Conservation (phyloP, 1,140 invertebrate species). For the Coboldia fuscipes region DNA sequence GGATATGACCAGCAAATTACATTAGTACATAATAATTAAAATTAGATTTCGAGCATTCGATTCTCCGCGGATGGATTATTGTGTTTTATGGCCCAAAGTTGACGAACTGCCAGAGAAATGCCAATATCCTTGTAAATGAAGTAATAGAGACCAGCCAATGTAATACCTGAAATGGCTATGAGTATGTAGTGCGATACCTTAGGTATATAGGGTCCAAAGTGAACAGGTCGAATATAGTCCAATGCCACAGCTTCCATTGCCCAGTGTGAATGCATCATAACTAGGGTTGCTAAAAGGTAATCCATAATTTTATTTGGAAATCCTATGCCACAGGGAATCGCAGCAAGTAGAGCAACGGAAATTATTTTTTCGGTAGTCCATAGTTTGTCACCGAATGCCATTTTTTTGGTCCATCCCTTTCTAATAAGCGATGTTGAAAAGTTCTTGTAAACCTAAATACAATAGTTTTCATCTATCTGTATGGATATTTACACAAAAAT, state of each 20-base stretch:
- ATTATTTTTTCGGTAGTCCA: not conserved
- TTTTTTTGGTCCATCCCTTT: not conserved
- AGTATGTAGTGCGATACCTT: conserved; percentile 47
- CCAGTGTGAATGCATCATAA: conserved; percentile 18
- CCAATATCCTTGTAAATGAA: conserved; percentile 79
- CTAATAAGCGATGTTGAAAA: not conserved
- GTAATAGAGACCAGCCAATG: conserved; percentile 67
- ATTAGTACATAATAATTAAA: not conserved
- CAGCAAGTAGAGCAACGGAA: not conserved
- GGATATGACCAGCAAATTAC: not conserved
- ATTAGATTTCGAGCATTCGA: not conserved
- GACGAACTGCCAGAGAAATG: conserved; percentile 48
- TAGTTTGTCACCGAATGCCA: not conserved
- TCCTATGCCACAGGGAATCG: not conserved
- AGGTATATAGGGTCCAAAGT: conserved; percentile 53
- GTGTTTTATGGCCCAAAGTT: conserved; percentile 48
- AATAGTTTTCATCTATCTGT: too few species aligned
- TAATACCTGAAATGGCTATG: conserved; percentile 46
- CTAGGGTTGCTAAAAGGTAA: not conserved
- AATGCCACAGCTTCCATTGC: conserved; percentile 59
- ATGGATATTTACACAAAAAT: too few species aligned
- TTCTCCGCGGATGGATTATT: too few species aligned
- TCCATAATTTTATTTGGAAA: not conserved
- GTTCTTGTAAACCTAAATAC: too few species aligned
- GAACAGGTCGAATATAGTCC: conserved; percentile 63